These are phyloP conservation scores for Cyrtorhinus lividipennis DNA, from an alignment of 1,140 invertebrate genomes.

Conservation along the genomic window DNA sequence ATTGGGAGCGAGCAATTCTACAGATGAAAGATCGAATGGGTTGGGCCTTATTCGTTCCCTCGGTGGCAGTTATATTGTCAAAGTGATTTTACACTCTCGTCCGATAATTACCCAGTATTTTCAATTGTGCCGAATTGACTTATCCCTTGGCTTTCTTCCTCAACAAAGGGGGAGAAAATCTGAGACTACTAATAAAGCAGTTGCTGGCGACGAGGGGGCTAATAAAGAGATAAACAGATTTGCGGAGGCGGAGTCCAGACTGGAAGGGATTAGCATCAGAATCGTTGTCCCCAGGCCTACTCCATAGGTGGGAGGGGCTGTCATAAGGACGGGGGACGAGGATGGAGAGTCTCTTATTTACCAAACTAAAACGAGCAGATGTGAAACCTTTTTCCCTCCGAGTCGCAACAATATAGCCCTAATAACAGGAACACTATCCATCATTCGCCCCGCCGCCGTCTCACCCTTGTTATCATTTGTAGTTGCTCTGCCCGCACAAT, in stretches of 20 bases:
- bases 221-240: constrained; percentile 8
- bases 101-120: too few species aligned
- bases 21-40: too few species aligned
- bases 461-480: constrained; percentile 10
- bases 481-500: constrained; percentile 5
- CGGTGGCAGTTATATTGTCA: too few species aligned
- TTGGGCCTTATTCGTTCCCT: too few species aligned
- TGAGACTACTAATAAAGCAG: neutral
- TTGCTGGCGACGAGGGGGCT: neutral
- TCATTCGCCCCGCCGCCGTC: constrained; percentile 1
- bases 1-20: too few species aligned
- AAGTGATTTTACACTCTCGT: too few species aligned
- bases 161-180: too few species aligned
- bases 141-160: neutral
- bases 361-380: constrained; percentile 6
- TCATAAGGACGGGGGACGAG: neutral
- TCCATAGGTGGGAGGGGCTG: neutral
- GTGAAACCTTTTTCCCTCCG: neutral
- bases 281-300: neutral
- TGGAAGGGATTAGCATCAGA: constrained; percentile 7
- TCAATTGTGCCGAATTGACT: too few species aligned
- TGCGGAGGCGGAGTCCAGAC: neutral
- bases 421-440: constrained; percentile 9
- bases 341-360: neutral
- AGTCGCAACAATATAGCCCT: constrained; percentile 1